phyloP scores from a whole-genome alignment of 2,797 vertebrate species.

The Cryptoprocta ferox region DNA sequence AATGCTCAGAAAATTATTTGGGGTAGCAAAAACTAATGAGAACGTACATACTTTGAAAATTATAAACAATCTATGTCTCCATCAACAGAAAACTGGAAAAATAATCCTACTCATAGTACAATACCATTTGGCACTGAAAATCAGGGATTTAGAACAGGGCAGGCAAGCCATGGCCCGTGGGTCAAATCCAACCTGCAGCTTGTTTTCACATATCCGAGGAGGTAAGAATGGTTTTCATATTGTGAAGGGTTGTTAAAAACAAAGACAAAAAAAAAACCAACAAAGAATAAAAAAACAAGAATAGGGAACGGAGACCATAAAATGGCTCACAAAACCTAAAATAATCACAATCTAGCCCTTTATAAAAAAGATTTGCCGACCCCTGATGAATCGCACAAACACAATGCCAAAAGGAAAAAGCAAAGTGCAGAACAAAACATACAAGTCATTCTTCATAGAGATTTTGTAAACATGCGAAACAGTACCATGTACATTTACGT shows the following conservation, averaged over 20 bases:
- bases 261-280: not conserved
- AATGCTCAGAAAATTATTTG: not conserved
- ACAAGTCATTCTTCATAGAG: not conserved
- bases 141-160: not conserved
- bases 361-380: not conserved
- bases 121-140: not conserved
- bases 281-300: not conserved
- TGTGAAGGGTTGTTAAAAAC: slow-evolving; percentile 14
- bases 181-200: not conserved
- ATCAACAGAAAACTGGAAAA: not conserved
- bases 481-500: not conserved
- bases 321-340: not conserved
- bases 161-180: not conserved
- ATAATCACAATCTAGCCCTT: not conserved
- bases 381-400: not conserved
- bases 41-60: not conserved
- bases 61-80: slow-evolving; percentile 3
- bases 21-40: slow-evolving; percentile 1
- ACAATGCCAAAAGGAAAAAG: not conserved
- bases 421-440: not conserved
- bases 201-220: not conserved
- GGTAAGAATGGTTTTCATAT: not conserved
- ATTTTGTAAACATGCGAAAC: not conserved
- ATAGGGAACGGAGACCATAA: not conserved
- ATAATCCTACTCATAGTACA: not conserved